A percentile compares a stretch with the other conserved stretches of the same genome.
Evolutionary conservation across 2,797 vertebrate species (phyloP).

Genomic region (Sebastes melanostomus): DNA sequence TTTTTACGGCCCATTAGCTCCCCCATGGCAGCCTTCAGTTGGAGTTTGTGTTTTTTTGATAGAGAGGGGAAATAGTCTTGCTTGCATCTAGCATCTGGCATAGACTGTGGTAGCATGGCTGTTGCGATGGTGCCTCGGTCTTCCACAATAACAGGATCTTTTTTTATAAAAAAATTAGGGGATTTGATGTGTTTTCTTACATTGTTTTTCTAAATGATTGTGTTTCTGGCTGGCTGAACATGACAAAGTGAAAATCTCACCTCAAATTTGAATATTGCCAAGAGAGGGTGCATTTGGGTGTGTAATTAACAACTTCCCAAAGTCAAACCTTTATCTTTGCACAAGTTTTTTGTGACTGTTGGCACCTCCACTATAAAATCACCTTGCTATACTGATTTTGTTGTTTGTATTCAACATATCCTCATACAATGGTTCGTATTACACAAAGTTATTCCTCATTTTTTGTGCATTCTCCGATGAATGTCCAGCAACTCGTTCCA

Average conservation of each 20-base stretch:
- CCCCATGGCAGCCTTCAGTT: neutral
- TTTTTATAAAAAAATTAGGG: neutral
- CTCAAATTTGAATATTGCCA: constrained; percentile 20
- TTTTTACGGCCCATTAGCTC: neutral
- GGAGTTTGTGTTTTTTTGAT: neutral
- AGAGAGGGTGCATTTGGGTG: constrained; percentile 17
- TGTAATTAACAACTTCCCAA: constrained; percentile 34
- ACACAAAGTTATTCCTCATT: too few relatives aligned
- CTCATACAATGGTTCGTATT: too few relatives aligned
- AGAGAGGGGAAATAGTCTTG: neutral
- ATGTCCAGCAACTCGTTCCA: too few relatives aligned
- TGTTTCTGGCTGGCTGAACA: constrained; percentile 10
- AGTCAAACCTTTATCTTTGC: neutral
- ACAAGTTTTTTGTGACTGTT: neutral
- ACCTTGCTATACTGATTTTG: neutral
- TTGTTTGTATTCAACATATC: neutral
- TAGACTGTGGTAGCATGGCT: neutral
- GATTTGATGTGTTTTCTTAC: constrained; percentile 5
- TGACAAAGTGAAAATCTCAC: constrained; percentile 16
- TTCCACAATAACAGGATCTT: neutral
- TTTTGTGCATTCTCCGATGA: too few relatives aligned
- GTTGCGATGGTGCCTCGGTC: neutral
- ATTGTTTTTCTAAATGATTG: constrained; percentile 14
- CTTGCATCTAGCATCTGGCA: neutral
- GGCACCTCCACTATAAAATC: neutral